Evolutionary conservation across 2,113 vertebrate species (phyloP), one percentile per base, ranked within the genome.

Genomic region (Salvelinus alpinus): DNA sequence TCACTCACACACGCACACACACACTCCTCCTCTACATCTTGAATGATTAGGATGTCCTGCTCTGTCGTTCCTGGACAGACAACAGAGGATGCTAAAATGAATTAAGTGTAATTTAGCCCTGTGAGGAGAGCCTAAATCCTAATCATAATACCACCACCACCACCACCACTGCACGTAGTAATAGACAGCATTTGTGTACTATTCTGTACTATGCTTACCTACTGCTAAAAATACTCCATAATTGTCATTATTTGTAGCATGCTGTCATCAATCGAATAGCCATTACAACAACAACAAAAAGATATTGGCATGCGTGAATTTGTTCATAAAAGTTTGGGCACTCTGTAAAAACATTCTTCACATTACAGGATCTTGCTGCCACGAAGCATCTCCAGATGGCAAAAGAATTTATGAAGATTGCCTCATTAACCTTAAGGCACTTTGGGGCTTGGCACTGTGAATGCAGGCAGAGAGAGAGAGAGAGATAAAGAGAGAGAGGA

Each of bases 391-490:
- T 73, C 90, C 91, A 91, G 89, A 92, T 90, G 89, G 90, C 78
- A 90, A 77, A 86, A 91, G 68, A 89, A 90, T 91, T 90, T 89
- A 92, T 93, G 91, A 86, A 91, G 86, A 89, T 84, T 86, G 87
- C 89, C 92, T 93, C 91, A 93, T 93, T 93, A 93, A 92, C 89
- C 83, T 44, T 11, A 44, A 44, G 38, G 38, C 38, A 44, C 38
- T 44, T 44, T 44, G 38, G 38, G 38, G 38, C 38, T 44, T 44
- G 38, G 38, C 38, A 44, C 38, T 85, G 84, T 44, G 38, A 81
- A 84, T 72, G 84, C 81, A 79, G 74, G 18, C 14, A 68, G 8
- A 29, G 78, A 8, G 7, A 44, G 38, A 38, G 34, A 38, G 7
- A 31, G 38, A 9, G 8, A 38, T 8, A 38, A 9, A 38, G 34